phyloP scores from a whole-genome alignment of 2,888 invertebrate genomes.

The Acronicta psi region DNA sequence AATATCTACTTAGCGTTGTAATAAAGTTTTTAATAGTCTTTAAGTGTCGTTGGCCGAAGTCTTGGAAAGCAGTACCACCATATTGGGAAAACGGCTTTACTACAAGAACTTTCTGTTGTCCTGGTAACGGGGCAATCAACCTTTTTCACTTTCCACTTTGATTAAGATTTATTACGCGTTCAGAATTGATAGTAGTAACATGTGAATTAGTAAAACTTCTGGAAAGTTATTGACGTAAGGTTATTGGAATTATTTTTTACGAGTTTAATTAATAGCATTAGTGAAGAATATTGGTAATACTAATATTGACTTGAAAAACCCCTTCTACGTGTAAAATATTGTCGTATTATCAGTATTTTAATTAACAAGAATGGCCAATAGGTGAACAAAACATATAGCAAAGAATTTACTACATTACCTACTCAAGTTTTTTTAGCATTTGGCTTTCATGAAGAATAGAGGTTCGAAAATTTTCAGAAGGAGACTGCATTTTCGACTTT shows the following conservation, averaged over 20 bases:
- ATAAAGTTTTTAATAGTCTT: conserved; percentile 33
- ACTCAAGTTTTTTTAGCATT: neutral
- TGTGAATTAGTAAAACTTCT: conserved; percentile 2
- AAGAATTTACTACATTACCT: neutral
- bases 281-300: no score
- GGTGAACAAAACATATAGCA: no score
- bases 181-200: conserved; percentile 12
- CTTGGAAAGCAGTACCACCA: conserved; percentile 72
- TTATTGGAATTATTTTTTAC: conserved; percentile 1
- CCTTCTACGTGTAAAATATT: no score
- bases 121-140: conserved; percentile 60
- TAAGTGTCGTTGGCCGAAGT: conserved; percentile 50
- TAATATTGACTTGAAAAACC: no score
- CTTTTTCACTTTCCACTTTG: conserved; percentile 31
- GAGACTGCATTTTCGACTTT: no score
- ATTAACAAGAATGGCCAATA: no score
- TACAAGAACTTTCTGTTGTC: conserved; percentile 73
- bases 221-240: conserved; percentile 22
- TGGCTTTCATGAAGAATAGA: neutral
- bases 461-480: conserved; percentile 7
- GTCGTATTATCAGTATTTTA: no score
- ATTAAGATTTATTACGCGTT: conserved; percentile 17
- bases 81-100: conserved; percentile 64
- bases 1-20: conserved; percentile 24
- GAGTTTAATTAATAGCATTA: no score